A percentile compares a stretch with the other conserved stretches of the same genome.
Conservation (phyloP, 2,797 vertebrate species). For the Melopsittacus undulatus region DNA sequence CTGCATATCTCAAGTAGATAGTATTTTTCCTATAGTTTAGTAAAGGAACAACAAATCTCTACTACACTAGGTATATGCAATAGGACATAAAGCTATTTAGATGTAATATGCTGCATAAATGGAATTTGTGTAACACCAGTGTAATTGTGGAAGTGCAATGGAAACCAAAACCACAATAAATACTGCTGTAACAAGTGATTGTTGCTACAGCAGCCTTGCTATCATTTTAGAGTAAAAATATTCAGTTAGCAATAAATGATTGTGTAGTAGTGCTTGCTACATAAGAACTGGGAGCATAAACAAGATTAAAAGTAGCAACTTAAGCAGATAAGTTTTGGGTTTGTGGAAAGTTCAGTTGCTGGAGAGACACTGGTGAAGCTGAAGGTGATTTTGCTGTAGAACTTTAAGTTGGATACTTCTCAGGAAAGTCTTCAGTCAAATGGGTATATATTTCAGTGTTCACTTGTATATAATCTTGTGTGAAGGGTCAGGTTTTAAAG, state of each 20-base stretch:
- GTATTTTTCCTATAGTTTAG: not conserved
- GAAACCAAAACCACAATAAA: not conserved
- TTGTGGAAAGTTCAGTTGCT: not conserved
- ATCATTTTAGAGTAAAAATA: not conserved
- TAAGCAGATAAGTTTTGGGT: not conserved
- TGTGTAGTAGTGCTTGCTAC: not conserved
- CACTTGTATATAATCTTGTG: not conserved
- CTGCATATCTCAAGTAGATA: not conserved
- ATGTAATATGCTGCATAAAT: not conserved
- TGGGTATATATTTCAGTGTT: rapidly evolving
- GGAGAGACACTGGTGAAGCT: not conserved
- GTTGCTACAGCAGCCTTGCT: not conserved
- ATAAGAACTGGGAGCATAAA: not conserved
- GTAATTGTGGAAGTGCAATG: not conserved
- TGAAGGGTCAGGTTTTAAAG: not conserved
- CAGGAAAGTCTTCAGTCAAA: not conserved
- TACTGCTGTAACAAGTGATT: not conserved
- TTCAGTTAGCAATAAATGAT: not conserved
- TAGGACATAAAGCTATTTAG: not conserved
- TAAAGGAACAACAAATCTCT: not conserved
- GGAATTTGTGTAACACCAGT: not conserved
- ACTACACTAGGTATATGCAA: not conserved
- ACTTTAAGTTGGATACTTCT: not conserved
- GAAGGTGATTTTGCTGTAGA: not conserved
- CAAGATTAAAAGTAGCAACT: not conserved